These are phyloP conservation scores for Drosophila mauritiana DNA, from an alignment of 1,140 invertebrate genomes.

Conservation along the genomic window DNA sequence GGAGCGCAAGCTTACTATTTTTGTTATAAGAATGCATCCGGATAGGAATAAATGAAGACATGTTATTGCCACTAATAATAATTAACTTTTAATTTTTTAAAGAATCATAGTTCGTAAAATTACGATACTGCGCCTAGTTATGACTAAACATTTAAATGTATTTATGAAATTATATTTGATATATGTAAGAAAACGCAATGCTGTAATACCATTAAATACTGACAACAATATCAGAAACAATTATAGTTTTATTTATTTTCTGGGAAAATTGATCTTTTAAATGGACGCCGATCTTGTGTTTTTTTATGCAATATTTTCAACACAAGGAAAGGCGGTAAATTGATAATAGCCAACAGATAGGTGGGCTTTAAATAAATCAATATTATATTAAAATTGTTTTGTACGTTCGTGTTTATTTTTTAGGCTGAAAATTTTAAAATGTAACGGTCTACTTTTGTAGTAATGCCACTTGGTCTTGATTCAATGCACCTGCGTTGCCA, in stretches of 20 bases:
- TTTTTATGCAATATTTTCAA: no score
- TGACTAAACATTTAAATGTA: slow-evolving; percentile 67
- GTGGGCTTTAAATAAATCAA: no score
- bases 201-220: slow-evolving; percentile 80
- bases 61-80: slow-evolving; percentile 75
- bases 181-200: slow-evolving; percentile 76
- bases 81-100: slow-evolving; percentile 78
- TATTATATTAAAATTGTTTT: no score
- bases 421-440: neutral
- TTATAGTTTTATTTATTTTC: slow-evolving; percentile 6
- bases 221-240: slow-evolving; percentile 40
- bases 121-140: slow-evolving; percentile 64
- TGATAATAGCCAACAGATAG: no score
- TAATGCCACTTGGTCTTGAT: neutral
- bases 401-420: no score
- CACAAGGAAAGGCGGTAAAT: no score
- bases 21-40: slow-evolving; percentile 66
- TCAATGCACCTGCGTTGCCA: neutral
- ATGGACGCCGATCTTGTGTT: neutral
- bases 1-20: slow-evolving; percentile 66
- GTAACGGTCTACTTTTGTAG: neutral
- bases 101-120: slow-evolving; percentile 49
- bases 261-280: neutral
- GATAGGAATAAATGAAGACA: slow-evolving; percentile 32
- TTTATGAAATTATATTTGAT: slow-evolving; percentile 79